Conservation (phyloP, 2,113 vertebrate genomes). For the Excalfactoria chinensis region DNA sequence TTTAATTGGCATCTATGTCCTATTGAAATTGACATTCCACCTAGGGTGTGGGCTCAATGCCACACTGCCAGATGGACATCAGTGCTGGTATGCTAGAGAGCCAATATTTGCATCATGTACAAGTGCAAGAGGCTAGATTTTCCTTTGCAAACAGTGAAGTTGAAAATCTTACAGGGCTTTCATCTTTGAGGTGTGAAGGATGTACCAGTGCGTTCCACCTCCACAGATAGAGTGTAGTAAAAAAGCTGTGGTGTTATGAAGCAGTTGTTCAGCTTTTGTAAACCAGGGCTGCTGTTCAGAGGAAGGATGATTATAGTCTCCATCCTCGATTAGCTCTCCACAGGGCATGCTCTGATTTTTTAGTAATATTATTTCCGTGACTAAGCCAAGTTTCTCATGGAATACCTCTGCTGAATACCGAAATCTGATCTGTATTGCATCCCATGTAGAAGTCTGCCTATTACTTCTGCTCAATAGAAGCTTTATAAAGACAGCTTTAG, state of each 20-base stretch:
- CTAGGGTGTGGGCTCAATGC: conserved; percentile 68
- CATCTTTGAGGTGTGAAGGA: neutral
- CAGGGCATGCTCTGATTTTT: conserved; percentile 4
- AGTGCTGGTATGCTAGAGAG: conserved; percentile 66
- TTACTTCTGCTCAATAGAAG: neutral
- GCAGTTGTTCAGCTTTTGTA: neutral
- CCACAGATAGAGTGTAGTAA: neutral
- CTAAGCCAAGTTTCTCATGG: neutral
- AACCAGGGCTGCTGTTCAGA: neutral
- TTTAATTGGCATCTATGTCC: conserved; percentile 63
- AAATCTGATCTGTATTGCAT: neutral
- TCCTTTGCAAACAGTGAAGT: neutral
- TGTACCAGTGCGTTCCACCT: neutral
- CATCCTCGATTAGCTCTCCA: conserved; percentile 39
- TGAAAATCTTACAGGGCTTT: neutral
- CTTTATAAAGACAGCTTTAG: conserved; percentile 9
- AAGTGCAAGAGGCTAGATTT: neutral
- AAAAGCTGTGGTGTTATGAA: neutral
- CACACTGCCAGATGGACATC: conserved; percentile 74
- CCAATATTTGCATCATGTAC: conserved; percentile 2
- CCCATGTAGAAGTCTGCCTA: neutral
- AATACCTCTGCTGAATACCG: conserved; percentile 29
- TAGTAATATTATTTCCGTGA: neutral
- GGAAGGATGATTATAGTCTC: conserved; percentile 26
- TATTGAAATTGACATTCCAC: conserved; percentile 10